phyloP scores from a whole-genome alignment of 1,140 invertebrate species.

The Neuroterus valhalla region DNA sequence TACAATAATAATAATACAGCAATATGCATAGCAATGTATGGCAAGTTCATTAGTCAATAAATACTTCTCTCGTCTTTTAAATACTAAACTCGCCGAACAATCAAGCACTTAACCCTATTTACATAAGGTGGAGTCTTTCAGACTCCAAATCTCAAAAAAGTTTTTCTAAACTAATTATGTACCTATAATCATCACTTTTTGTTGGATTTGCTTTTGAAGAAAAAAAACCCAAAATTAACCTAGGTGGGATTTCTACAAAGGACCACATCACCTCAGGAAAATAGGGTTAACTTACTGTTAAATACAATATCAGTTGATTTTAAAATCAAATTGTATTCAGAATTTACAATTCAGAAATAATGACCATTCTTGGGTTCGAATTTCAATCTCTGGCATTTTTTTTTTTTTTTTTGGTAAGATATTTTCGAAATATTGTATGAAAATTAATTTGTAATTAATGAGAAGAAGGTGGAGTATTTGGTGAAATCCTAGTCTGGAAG shows the following conservation, averaged over 20 bases:
- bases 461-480: neutral
- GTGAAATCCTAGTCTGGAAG: neutral
- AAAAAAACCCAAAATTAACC: neutral
- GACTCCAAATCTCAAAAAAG: neutral
- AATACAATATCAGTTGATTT: neutral
- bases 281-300: neutral
- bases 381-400: neutral
- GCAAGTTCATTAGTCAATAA: constrained; percentile 68
- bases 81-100: constrained; percentile 59
- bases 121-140: constrained; percentile 6
- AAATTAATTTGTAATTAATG: neutral
- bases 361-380: neutral
- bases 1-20: constrained; percentile 50
- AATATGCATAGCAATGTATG: constrained; percentile 52
- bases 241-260: neutral
- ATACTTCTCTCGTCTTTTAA: constrained; percentile 58
- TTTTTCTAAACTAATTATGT: constrained; percentile 15
- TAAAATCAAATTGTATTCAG: neutral
- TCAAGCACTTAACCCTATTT: constrained; percentile 35
- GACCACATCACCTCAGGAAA: neutral
- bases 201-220: neutral
- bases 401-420: neutral
- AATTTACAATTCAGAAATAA: neutral
- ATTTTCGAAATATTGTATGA: neutral
- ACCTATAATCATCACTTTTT: constrained; percentile 2